Conservation (phyloP, 2,888 invertebrate genomes). For the Caprella mutica region DNA sequence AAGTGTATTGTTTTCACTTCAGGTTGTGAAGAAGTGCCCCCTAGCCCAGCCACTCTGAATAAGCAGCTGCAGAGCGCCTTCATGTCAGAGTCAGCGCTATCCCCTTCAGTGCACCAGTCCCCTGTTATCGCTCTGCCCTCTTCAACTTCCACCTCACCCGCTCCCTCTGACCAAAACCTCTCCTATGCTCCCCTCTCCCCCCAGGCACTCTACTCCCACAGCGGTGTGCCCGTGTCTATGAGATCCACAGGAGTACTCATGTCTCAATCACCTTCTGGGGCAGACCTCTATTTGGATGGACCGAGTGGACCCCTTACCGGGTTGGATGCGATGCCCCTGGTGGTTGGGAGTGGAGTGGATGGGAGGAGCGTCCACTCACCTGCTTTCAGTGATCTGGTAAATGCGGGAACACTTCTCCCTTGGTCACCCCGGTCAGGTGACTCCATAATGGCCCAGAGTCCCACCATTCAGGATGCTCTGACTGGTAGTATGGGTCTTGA, state of each 20-base stretch:
- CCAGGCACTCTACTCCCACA: no score
- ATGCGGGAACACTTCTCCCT: constrained; percentile 30
- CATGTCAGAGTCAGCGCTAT: constrained; percentile 32
- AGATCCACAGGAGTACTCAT: no score
- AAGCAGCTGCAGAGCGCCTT: constrained; percentile 34
- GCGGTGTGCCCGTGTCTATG: no score
- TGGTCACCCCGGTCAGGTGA: constrained; percentile 34
- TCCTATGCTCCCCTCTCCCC: neutral
- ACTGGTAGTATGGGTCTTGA: constrained; percentile 32
- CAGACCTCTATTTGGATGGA: constrained; percentile 32
- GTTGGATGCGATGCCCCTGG: constrained; percentile 22
- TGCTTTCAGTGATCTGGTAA: constrained; percentile 30
- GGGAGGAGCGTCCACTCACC: constrained; percentile 26
- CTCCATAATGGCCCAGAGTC: constrained; percentile 33
- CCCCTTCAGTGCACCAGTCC: constrained; percentile 5
- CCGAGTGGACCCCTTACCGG: constrained; percentile 23
- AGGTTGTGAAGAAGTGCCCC: constrained; percentile 33
- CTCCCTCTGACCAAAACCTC: constrained; percentile 1
- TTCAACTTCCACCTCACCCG: neutral
- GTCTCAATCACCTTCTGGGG: constrained; percentile 21
- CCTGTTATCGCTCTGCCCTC: constrained; percentile 16
- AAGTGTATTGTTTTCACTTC: no score
- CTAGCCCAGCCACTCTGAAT: constrained; percentile 33
- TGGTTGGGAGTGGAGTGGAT: constrained; percentile 22
- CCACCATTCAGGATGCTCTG: constrained; percentile 33